phyloP scores from a whole-genome alignment of 2,797 vertebrate genomes.

The Danio aesculapii region DNA sequence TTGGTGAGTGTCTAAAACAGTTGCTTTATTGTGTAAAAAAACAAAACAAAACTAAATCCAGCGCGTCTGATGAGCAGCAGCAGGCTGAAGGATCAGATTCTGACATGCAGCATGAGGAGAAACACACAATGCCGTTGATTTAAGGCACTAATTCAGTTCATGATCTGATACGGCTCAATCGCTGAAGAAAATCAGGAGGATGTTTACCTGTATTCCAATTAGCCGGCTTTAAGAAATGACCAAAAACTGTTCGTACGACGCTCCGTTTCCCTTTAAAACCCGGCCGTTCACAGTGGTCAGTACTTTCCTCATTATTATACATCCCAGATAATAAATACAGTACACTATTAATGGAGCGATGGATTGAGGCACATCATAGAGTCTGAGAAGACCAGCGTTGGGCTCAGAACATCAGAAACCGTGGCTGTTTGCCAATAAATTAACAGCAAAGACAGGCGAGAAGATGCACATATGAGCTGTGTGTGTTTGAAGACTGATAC shows the following conservation, averaged over 20 bases:
- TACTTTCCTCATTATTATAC: conserved; percentile 34
- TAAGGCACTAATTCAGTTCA: conserved; percentile 95
- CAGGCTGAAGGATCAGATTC: conserved; percentile 37
- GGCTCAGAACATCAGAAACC: conserved; percentile 14
- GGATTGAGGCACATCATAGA: conserved; percentile 53
- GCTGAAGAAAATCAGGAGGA: conserved; percentile 17
- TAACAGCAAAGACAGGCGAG: conserved; percentile 31
- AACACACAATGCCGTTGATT: conserved; percentile 92
- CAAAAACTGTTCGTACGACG: not conserved
- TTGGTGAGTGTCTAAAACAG: conserved; percentile 41
- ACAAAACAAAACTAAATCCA: not conserved
- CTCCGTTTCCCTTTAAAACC: conserved; percentile 19
- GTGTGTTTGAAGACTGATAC: conserved; percentile 17
- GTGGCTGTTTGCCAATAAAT: conserved; percentile 17
- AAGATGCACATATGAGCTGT: conserved; percentile 1
- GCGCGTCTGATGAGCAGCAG: conserved; percentile 25
- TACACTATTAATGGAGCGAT: conserved; percentile 29
- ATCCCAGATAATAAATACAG: conserved; percentile 40
- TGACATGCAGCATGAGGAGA: conserved; percentile 51
- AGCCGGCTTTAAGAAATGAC: conserved; percentile 1
- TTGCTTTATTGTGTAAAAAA: conserved; percentile 49
- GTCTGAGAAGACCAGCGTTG: conserved; percentile 41
- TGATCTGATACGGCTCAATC: conserved; percentile 39
- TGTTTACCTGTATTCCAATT: conserved; percentile 30
- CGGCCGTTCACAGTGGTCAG: conserved; percentile 53